Conservation (phyloP, 2,113 vertebrate genomes). For the Megalops atlanticus region DNA sequence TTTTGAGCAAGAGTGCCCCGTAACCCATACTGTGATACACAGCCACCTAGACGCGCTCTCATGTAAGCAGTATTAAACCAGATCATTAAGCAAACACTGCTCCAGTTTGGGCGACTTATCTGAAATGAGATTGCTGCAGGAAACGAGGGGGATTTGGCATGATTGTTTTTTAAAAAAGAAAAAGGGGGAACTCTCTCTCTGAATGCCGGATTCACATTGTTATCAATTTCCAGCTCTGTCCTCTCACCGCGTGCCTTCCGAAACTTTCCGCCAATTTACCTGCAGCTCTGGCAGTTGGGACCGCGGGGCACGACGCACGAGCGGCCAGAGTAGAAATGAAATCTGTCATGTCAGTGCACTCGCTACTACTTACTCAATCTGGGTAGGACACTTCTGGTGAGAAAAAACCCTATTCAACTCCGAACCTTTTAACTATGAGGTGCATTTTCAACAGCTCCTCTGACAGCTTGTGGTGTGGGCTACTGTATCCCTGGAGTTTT, state of each 20-base stretch:
- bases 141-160: not conserved
- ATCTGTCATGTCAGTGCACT: not conserved
- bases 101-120: not conserved
- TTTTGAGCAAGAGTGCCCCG: not conserved
- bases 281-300: not conserved
- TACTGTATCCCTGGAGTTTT: not conserved
- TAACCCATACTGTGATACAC: not conserved
- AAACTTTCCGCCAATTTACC: not conserved
- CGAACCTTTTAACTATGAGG: not conserved
- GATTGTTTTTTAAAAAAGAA: not conserved
- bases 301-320: not conserved
- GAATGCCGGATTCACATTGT: no score
- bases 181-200: not conserved
- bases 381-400: not conserved
- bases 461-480: not conserved
- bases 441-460: not conserved
- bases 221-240: not conserved
- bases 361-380: not conserved
- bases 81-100: not conserved
- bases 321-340: not conserved
- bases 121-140: not conserved
- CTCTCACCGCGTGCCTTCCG: not conserved
- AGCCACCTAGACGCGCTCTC: not conserved
- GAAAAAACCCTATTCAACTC: not conserved
- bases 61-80: not conserved